Conservation (phyloP, 2,888 invertebrate genomes). For the Polydrusus tereticollis region DNA sequence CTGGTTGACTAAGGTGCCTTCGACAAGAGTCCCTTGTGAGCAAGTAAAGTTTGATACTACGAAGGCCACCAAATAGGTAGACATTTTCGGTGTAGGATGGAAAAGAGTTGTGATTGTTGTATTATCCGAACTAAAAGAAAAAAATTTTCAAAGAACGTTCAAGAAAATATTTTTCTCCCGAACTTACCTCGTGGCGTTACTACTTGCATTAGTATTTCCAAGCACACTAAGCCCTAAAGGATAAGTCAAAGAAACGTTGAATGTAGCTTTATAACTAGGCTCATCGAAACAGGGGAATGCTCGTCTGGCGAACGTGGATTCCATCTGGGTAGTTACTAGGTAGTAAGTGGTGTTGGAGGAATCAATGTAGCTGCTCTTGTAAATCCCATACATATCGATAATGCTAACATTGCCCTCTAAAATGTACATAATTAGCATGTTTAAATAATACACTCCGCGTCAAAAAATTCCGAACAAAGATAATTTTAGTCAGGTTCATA, state of each 20-base stretch:
- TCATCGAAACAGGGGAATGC: constrained; percentile 86
- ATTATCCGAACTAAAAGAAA: constrained; percentile 6
- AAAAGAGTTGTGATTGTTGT: constrained; percentile 54
- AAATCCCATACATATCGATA: constrained; percentile 67
- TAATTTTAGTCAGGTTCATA: too few relatives aligned
- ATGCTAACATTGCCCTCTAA: constrained; percentile 47
- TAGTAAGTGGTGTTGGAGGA: constrained; percentile 56
- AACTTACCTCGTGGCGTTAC: not conserved
- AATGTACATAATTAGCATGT: not conserved
- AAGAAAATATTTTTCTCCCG: too few relatives aligned
- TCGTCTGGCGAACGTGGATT: constrained; percentile 75
- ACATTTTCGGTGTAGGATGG: constrained; percentile 75
- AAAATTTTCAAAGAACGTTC: too few relatives aligned
- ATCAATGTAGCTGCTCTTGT: constrained; percentile 61
- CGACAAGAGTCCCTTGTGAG: constrained; percentile 17
- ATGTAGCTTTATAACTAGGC: constrained; percentile 78
- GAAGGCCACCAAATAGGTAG: constrained; percentile 89
- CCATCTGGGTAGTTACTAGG: constrained; percentile 78
- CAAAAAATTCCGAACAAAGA: too few relatives aligned
- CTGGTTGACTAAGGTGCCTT: constrained; percentile 17
- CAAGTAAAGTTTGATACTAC: constrained; percentile 81
- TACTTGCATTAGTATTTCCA: constrained; percentile 46
- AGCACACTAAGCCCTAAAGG: constrained; percentile 62
- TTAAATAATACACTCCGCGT: too few relatives aligned
- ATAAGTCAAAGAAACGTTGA: constrained; percentile 67